Evolutionary conservation across 2,113 vertebrate species (phyloP).

Genomic region (Nannospalax galili): DNA sequence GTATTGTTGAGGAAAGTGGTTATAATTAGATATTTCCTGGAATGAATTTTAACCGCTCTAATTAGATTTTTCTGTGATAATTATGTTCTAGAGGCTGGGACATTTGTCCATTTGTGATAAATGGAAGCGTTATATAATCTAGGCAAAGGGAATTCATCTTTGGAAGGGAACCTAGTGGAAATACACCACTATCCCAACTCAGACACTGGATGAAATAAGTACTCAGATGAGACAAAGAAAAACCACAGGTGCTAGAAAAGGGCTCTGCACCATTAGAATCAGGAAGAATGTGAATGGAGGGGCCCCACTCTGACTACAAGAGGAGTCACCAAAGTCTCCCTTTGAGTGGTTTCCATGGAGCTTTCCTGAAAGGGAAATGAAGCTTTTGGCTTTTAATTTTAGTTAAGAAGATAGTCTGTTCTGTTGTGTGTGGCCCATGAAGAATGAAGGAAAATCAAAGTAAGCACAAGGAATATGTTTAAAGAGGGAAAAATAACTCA

Average conservation of each 20-base stretch:
- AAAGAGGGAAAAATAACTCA: neutral
- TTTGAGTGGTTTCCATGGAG: neutral
- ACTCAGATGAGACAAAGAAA: slow-evolving; percentile 36
- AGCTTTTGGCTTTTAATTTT: slow-evolving; percentile 20
- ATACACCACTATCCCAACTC: neutral
- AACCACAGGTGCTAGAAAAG: neutral
- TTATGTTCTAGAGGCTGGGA: neutral
- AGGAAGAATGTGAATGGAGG: slow-evolving; percentile 17
- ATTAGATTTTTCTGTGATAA: neutral
- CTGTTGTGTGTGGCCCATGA: neutral
- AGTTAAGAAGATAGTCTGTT: neutral
- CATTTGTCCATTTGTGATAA: slow-evolving; percentile 7
- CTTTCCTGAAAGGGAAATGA: slow-evolving; percentile 29
- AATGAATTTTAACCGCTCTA: neutral
- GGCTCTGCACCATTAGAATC: neutral
- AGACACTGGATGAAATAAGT: neutral
- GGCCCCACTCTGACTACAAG: neutral
- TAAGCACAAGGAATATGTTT: neutral
- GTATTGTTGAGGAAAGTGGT: neutral
- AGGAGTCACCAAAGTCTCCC: neutral
- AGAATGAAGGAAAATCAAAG: neutral
- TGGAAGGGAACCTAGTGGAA: slow-evolving; percentile 15
- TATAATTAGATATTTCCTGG: slow-evolving; percentile 8
- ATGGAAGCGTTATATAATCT: slow-evolving; percentile 22
- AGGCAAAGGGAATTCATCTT: neutral